phyloP scores from a whole-genome alignment of 2,888 invertebrate genomes.

The Callyntrura sp. region DNA sequence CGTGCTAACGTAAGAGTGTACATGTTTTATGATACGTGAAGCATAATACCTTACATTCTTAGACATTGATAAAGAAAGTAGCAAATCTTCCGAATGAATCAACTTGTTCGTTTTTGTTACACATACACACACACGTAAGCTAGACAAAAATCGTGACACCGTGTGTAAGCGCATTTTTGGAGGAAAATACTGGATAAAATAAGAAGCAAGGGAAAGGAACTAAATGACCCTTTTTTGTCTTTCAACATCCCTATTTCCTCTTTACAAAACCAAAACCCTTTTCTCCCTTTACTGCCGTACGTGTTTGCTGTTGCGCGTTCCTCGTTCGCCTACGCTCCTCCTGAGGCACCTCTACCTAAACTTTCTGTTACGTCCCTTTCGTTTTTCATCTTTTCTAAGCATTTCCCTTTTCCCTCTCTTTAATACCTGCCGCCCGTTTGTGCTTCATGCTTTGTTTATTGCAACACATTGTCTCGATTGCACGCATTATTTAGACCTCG shows the following conservation, averaged over 20 bases:
- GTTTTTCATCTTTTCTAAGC: slow-evolving; percentile 29
- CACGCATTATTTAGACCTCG: neutral
- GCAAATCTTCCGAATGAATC: slow-evolving; percentile 52
- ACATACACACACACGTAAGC: neutral
- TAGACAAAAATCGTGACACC: slow-evolving; percentile 40
- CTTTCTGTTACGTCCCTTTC: slow-evolving; percentile 23
- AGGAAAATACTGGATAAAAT: neutral
- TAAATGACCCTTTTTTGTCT: neutral
- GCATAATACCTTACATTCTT: slow-evolving; percentile 19
- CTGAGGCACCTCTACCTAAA: slow-evolving; percentile 14
- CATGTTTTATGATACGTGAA: slow-evolving; percentile 48
- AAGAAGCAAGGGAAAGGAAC: neutral
- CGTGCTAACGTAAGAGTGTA: neutral
- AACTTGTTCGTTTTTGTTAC: slow-evolving; percentile 44
- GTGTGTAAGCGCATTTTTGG: slow-evolving; percentile 8
- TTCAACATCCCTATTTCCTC: slow-evolving; percentile 45
- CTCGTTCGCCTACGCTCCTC: neutral
- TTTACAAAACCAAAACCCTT: slow-evolving; percentile 30
- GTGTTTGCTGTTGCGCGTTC: neutral
- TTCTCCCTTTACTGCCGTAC: neutral
- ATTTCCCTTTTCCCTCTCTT: slow-evolving; percentile 7
- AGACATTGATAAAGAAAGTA: slow-evolving; percentile 52
- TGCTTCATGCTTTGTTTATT: slow-evolving; percentile 27
- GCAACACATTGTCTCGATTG: slow-evolving; percentile 43
- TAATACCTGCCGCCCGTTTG: neutral